Conservation (phyloP, 2,888 invertebrate genomes). For the Habroteleia sp. region DNA sequence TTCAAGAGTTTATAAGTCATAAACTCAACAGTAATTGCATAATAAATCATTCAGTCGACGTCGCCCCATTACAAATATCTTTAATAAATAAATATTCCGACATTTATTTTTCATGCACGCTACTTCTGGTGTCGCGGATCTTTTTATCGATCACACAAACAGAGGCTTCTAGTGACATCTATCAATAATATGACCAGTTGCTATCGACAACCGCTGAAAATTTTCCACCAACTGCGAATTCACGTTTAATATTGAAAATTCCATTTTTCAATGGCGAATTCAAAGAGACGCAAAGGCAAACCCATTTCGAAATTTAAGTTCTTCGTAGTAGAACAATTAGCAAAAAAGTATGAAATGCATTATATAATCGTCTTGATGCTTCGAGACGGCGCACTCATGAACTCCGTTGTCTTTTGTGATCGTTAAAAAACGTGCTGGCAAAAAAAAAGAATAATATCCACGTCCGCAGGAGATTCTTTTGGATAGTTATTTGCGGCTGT, state of each 20-base stretch:
- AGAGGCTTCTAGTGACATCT: slow-evolving; percentile 26
- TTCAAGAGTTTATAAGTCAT: no score
- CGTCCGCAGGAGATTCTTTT: slow-evolving; percentile 2
- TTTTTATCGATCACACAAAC: slow-evolving; percentile 7
- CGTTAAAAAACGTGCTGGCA: slow-evolving; percentile 1
- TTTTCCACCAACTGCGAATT: slow-evolving; percentile 16
- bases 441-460: slow-evolving; percentile 13
- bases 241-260: neutral
- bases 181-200: slow-evolving; percentile 21
- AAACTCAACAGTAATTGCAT: no score
- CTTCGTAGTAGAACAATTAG: slow-evolving; percentile 6
- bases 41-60: no score
- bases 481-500: neutral
- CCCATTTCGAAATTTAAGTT: slow-evolving; percentile 10
- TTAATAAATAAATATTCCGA: no score
- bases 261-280: neutral
- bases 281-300: slow-evolving; percentile 5
- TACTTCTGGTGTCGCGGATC: no score
- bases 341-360: slow-evolving; percentile 6
- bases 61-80: no score
- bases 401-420: slow-evolving; percentile 5
- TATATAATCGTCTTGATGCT: slow-evolving; percentile 1
- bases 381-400: neutral
- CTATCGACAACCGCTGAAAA: slow-evolving; percentile 21
- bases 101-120: no score